A percentile compares a stretch with the other conserved stretches of the same genome.
Conservation (phyloP, 2,113 vertebrate species). For the Talpa occidentalis region DNA sequence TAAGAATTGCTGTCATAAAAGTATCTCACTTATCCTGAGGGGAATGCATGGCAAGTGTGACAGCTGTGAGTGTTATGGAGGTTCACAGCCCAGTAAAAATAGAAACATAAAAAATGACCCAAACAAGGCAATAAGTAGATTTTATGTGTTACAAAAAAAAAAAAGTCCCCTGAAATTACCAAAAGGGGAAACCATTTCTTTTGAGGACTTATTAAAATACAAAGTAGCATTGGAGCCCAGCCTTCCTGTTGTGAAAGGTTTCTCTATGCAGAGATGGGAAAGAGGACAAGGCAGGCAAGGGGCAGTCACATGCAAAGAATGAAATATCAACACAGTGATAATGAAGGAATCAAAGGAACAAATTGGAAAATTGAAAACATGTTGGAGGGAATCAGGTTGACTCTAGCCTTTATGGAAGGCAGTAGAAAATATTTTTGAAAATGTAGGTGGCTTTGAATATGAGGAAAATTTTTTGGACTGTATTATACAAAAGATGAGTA, state of each 20-base stretch:
- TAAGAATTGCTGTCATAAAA: not conserved
- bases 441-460: not conserved
- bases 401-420: not conserved
- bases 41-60: not conserved
- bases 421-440: not conserved
- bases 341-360: not conserved
- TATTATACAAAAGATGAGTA: not conserved
- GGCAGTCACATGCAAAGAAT: not conserved
- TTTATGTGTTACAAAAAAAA: not conserved
- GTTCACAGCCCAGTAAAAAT: not conserved
- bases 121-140: constrained; percentile 25
- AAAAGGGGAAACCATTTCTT: not conserved
- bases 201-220: not conserved
- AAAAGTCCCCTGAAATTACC: constrained; percentile 33
- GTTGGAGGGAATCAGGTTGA: not conserved
- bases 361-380: not conserved
- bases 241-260: not conserved
- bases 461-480: not conserved
- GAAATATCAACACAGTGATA: not conserved
- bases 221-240: not conserved
- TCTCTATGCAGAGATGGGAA: not conserved
- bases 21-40: not conserved
- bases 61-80: not conserved
- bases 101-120: constrained; percentile 29
- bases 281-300: not conserved